Conservation (phyloP, 2,113 vertebrate genomes). For the Caretta caretta region DNA sequence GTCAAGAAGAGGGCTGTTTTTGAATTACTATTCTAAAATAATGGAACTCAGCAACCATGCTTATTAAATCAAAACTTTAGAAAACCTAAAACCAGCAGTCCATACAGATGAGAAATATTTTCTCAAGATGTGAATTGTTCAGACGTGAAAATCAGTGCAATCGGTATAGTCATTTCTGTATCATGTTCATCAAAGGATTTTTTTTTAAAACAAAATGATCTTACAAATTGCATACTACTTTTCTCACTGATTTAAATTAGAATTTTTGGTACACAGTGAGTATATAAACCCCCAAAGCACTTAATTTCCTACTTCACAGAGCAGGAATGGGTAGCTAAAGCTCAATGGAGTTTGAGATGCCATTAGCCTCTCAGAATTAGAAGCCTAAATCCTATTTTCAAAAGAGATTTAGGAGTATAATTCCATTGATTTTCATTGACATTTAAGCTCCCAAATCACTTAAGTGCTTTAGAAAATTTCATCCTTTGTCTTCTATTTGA, state of each 20-base stretch:
- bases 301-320: background rate
- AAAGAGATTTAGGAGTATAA: background rate
- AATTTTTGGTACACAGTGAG: background rate
- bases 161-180: background rate
- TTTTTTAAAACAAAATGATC: background rate
- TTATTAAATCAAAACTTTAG: conserved; percentile 68
- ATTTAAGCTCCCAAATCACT: background rate
- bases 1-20: conserved; percentile 43
- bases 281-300: background rate
- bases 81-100: conserved; percentile 57
- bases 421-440: background rate
- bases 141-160: conserved; percentile 52
- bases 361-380: background rate
- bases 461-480: background rate
- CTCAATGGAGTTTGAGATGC: background rate
- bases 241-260: conserved; percentile 41
- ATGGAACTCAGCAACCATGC: conserved; percentile 47
- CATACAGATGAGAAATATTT: conserved; percentile 55
- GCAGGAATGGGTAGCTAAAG: background rate
- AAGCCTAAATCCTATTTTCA: background rate
- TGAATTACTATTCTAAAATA: conserved; percentile 41
- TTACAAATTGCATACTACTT: conserved; percentile 27
- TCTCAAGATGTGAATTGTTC: conserved; percentile 51
- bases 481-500: background rate
- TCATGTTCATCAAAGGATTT: conserved; percentile 32